Conservation (phyloP, 1,140 invertebrate species). For the Sinonovacula constricta region DNA sequence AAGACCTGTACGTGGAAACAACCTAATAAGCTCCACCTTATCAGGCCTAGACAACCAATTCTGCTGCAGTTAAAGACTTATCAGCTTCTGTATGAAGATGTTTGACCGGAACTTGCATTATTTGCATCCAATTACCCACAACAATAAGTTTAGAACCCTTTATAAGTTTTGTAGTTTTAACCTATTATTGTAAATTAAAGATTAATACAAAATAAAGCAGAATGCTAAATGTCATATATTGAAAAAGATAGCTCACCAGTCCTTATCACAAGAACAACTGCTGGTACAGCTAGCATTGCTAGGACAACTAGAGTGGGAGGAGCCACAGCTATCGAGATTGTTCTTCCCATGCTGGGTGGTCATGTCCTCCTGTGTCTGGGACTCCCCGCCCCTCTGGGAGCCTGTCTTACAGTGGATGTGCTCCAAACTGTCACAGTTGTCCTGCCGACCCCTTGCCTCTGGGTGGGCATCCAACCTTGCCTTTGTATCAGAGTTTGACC, state of each 20-base stretch:
- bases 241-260: slow-evolving; percentile 68
- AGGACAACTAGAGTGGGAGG: slow-evolving; percentile 68
- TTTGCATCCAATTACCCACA: no score
- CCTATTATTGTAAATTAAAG: no score
- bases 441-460: not conserved
- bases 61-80: no score
- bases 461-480: not conserved
- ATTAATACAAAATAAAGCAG: no score
- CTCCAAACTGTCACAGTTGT: slow-evolving; percentile 2
- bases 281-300: slow-evolving; percentile 65
- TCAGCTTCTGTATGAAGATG: no score
- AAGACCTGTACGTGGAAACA: no score
- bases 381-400: slow-evolving; percentile 16
- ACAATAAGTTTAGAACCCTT: no score
- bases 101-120: no score
- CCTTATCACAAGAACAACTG: slow-evolving; percentile 70
- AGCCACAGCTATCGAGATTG: slow-evolving; percentile 25
- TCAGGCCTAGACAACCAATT: no score
- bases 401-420: slow-evolving; percentile 36
- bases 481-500: not conserved
- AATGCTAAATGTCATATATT: no score
- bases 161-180: no score
- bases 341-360: not conserved
- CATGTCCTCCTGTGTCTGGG: slow-evolving; percentile 18
- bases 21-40: no score